Evolutionary conservation across 2,888 invertebrate genomes (phyloP).

Genomic region (Rapana venosa): DNA sequence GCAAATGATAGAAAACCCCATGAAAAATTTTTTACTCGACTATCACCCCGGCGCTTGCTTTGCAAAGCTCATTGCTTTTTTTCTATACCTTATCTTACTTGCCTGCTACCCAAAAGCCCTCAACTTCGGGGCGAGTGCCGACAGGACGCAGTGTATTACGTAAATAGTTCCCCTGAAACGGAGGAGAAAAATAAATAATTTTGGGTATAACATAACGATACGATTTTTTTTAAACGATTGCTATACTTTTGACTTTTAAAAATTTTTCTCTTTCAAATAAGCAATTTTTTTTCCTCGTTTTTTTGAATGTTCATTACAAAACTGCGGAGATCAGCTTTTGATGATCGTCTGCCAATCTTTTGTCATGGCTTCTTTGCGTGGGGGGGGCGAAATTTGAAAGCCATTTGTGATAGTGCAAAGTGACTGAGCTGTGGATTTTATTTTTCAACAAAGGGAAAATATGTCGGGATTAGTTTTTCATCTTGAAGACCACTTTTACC

Average conservation of each 20-base stretch:
- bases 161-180: constrained; percentile 41
- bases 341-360: constrained; percentile 34
- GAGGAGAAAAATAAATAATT: constrained; percentile 37
- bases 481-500: neutral
- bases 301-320: constrained; percentile 34
- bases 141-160: constrained; percentile 40
- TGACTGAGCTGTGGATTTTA: neutral
- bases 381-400: constrained; percentile 53
- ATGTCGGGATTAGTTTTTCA: neutral
- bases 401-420: constrained; percentile 33
- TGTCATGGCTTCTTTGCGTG: constrained; percentile 51
- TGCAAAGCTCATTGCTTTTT: neutral
- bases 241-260: neutral
- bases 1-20: neutral
- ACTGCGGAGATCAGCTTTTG: constrained; percentile 24
- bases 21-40: neutral
- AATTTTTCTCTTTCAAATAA: neutral
- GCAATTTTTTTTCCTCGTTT: neutral
- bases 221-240: neutral
- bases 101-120: neutral
- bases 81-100: neutral
- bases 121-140: neutral
- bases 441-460: constrained; percentile 34
- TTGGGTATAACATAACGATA: constrained; percentile 20
- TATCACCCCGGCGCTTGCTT: neutral